phyloP scores from a whole-genome alignment of 1,140 invertebrate genomes.

The Chionoecetes opilio region DNA sequence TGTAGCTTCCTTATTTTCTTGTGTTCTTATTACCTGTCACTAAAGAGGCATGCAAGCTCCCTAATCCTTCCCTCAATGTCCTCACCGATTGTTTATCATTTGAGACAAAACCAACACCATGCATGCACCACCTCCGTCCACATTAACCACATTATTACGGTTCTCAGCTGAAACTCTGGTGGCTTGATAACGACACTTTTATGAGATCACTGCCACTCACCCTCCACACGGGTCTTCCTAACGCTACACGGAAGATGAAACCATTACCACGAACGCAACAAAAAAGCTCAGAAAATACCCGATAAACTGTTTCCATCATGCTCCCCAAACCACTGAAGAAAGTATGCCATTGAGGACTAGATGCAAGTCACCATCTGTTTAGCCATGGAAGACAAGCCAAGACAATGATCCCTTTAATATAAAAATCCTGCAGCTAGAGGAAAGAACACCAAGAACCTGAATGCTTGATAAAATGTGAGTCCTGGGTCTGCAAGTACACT shows the following conservation, averaged over 20 bases:
- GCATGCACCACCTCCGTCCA: not conserved
- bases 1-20: too few species aligned
- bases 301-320: slow-evolving; percentile 49
- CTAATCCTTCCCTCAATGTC: not conserved
- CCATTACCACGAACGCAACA: too few species aligned
- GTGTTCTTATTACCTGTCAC: not conserved
- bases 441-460: slow-evolving; percentile 48
- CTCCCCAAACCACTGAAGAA: slow-evolving; percentile 51
- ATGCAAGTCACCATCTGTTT: slow-evolving; percentile 56
- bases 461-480: slow-evolving; percentile 35
- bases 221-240: not conserved
- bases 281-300: slow-evolving; percentile 54
- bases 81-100: not conserved
- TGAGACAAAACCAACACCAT: not conserved
- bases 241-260: not conserved
- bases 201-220: slow-evolving; percentile 1
- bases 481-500: slow-evolving; percentile 63
- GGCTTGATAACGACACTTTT: not conserved
- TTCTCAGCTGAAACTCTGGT: not conserved
- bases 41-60: not conserved
- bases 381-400: slow-evolving; percentile 66
- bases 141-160: not conserved
- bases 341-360: slow-evolving; percentile 59
- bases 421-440: slow-evolving; percentile 55
- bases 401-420: slow-evolving; percentile 40